Base-by-base conservation (phyloP, 2,888 invertebrate species). In the Aphodius granarius region DNA sequence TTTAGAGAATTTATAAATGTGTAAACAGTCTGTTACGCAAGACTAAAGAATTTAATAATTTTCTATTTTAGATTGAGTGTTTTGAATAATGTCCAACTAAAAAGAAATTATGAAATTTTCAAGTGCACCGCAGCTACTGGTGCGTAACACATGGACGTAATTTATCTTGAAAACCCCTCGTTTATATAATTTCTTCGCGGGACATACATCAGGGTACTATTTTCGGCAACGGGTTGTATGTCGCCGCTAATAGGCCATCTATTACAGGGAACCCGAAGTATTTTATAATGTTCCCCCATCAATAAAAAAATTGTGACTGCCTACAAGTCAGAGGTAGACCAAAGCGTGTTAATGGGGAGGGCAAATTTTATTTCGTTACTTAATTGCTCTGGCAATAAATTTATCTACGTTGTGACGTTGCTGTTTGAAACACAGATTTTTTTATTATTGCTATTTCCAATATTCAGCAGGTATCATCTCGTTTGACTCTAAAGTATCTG, bases 161-260 rank as follows among this genome's bases (percentile, higher is more conserved):
- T 68, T 68, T 68, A 68, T 68, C 68, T 68, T 68, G 20, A 20
- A 43, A 43, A 43, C 43, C 43, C 43, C 43, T 43, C 43, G 43
- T 43, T 43, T 43, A 43, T 43, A 9, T 43, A 43, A 43, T 43
- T 43, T 43, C 43, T 43, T 43, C 43, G 43, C 43, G 43, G 43
- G 43, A 43, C 43, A 43, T 43, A 43, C 43, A 43, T 43, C 43
- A 21, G 21, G 21, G 20, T n/a, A 22, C 21, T 68, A 68, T 68
- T 68, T 68, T 68, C 20, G 22, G 68, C 22, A 68, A 68, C 68
- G 68, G 68, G 68, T 68, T 68, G 22, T 43, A 68, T 19, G 66
- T 66, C 66, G 66, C 66, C 13, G 68, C 68, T 68, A 68, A 68
- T 68, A 68, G 68, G 68, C 68, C 22, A 68, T 68, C 68, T 68